Evolutionary conservation across 2,888 invertebrate species (phyloP).

Genomic region (Deladenus siricidicola): DNA sequence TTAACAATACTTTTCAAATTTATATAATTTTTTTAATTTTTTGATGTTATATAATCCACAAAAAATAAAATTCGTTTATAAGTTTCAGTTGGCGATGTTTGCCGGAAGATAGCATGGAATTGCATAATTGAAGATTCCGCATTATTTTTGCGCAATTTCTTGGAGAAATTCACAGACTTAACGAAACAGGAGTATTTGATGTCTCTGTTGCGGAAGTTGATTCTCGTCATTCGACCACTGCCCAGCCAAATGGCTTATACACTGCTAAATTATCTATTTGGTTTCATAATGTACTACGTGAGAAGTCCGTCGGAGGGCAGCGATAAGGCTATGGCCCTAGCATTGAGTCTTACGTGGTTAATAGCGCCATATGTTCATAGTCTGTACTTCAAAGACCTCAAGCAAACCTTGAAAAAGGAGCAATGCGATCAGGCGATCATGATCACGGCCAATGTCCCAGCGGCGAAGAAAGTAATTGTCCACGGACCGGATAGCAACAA

Average conservation of each 20-base stretch:
- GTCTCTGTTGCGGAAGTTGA: conserved; percentile 80
- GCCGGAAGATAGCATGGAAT: conserved; percentile 93
- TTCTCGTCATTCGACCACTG: conserved; percentile 62
- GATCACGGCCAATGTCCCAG: conserved; percentile 94
- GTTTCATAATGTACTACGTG: conserved; percentile 98
- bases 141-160: conserved; percentile 77
- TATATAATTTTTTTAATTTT: neutral
- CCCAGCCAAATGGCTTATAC: conserved; percentile 86
- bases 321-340: conserved; percentile 84
- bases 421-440: conserved; percentile 94
- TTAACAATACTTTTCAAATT: neutral
- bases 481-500: conserved; percentile 65
- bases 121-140: conserved; percentile 96
- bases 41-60: neutral
- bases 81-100: conserved; percentile 80
- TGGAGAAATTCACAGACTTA: conserved; percentile 75
- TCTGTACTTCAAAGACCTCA: conserved; percentile 97
- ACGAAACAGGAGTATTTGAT: conserved; percentile 70
- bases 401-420: conserved; percentile 93
- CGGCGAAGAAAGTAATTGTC: conserved; percentile 73
- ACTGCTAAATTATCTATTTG: conserved; percentile 91
- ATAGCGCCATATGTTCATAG: conserved; percentile 96
- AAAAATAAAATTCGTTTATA: neutral
- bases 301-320: conserved; percentile 89
- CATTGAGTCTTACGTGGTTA: conserved; percentile 91